Conservation (phyloP, 2,113 vertebrate species). For the Anhinga anhinga region DNA sequence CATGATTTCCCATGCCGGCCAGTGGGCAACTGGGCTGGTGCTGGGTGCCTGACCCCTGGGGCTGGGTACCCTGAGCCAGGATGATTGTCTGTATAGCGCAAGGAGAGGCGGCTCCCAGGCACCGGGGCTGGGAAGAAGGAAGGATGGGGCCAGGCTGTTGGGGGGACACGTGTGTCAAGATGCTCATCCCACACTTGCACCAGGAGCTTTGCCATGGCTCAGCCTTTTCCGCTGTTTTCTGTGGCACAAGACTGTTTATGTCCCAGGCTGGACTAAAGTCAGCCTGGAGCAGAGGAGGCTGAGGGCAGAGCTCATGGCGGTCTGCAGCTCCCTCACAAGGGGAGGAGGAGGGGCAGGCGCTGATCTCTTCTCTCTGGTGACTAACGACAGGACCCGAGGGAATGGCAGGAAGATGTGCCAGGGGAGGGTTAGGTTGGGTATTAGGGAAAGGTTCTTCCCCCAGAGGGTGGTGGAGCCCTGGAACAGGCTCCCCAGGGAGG, state of each 20-base stretch:
- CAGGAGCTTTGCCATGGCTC: not conserved
- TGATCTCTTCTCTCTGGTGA: no score
- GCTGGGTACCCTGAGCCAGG: no score
- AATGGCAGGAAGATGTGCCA: no score
- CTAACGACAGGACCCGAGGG: no score
- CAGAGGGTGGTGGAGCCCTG: no score
- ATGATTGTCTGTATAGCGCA: accelerated
- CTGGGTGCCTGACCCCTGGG: not conserved
- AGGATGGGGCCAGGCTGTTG: not conserved
- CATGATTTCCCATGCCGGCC: accelerated
- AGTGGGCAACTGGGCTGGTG: accelerated
- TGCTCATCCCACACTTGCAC: not conserved
- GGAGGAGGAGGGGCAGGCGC: no score
- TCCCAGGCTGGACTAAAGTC: not conserved
- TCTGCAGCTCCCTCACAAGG: no score
- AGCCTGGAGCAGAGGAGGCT: no score
- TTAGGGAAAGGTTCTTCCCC: no score
- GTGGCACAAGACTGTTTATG: not conserved
- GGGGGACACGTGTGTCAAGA: accelerated
- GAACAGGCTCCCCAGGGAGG: no score
- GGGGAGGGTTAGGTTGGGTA: no score
- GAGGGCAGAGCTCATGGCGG: no score
- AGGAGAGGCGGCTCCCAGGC: not conserved
- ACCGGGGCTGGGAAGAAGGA: not conserved
- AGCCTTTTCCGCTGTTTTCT: not conserved